Conservation (phyloP, 2,797 vertebrate species). For the Mus minutoides region DNA sequence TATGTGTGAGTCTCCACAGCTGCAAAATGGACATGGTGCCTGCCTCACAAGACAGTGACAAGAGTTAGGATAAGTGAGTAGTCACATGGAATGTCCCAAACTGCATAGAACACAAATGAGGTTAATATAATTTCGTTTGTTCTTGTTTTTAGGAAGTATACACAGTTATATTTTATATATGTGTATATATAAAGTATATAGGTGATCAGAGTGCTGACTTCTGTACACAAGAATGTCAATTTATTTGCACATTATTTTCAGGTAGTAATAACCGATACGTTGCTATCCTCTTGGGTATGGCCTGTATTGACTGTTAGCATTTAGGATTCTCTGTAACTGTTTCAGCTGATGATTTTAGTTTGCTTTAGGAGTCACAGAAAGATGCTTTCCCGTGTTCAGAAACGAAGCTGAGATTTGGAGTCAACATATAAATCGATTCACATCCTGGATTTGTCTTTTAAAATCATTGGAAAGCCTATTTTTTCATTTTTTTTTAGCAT, state of each 20-base stretch:
- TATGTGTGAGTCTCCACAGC: constrained; percentile 76
- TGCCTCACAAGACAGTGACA: not conserved
- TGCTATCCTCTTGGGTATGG: not conserved
- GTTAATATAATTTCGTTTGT: not conserved
- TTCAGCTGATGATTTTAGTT: not conserved
- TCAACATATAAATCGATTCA: not conserved
- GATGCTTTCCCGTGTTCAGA: not conserved
- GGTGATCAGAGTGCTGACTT: not conserved
- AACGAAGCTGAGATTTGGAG: not conserved
- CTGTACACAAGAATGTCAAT: not conserved
- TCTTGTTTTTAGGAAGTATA: not conserved
- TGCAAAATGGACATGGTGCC: not conserved
- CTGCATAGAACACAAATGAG: not conserved
- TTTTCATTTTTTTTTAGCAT: not conserved
- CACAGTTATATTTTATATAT: not conserved
- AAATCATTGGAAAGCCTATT: not conserved
- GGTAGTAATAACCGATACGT: not conserved
- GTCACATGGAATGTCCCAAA: not conserved
- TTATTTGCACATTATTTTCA: not conserved
- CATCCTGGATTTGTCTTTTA: not conserved
- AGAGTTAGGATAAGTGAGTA: not conserved
- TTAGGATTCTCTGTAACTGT: not conserved
- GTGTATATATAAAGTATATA: not conserved
- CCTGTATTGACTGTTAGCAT: not conserved
- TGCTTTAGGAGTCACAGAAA: constrained; percentile 16